These are phyloP conservation scores for Heliconius ethilla DNA, from an alignment of 2,888 invertebrate genomes.

Conservation along the genomic window DNA sequence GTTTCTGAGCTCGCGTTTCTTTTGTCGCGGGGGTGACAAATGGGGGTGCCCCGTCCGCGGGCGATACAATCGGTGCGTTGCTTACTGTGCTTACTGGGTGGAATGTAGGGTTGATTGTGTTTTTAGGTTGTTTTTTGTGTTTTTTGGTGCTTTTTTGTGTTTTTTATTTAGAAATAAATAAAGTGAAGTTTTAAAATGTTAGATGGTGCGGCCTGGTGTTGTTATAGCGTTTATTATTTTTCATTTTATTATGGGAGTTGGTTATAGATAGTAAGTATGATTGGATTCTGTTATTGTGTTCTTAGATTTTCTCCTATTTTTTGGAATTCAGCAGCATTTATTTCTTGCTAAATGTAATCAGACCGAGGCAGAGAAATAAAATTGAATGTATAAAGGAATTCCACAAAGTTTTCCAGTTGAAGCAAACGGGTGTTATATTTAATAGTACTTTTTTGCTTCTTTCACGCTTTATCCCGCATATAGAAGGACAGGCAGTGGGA, in stretches of 20 bases:
- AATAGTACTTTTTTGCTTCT: not conserved
- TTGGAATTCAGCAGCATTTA: too few relatives aligned
- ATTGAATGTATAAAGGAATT: too few relatives aligned
- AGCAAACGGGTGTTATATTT: too few relatives aligned
- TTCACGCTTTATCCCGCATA: not conserved
- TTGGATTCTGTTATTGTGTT: too few relatives aligned
- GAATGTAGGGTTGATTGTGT: conserved; percentile 77
- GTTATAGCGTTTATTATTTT: not conserved
- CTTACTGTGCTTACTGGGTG: conserved; percentile 83
- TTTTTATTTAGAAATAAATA: not conserved
- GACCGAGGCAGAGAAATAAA: too few relatives aligned
- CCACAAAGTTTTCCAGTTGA: too few relatives aligned
- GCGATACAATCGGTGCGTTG: conserved; percentile 82
- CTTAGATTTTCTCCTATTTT: too few relatives aligned
- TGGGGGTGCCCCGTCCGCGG: conserved; percentile 81
- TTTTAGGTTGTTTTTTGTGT: not conserved
- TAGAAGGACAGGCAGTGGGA: too few relatives aligned
- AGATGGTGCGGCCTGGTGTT: not conserved
- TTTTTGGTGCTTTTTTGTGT: not conserved
- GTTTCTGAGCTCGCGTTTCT: conserved; percentile 73
- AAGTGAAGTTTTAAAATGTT: not conserved
- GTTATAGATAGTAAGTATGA: too few relatives aligned
- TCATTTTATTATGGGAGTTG: not conserved
- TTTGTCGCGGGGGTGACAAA: conserved; percentile 78
- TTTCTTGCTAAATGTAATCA: too few relatives aligned